Percentiles rank a stretch among this genome's conserved stretches.
Evolutionary conservation across 2,888 invertebrate species (phyloP).

Genomic region (Drosophila fungiperda): DNA sequence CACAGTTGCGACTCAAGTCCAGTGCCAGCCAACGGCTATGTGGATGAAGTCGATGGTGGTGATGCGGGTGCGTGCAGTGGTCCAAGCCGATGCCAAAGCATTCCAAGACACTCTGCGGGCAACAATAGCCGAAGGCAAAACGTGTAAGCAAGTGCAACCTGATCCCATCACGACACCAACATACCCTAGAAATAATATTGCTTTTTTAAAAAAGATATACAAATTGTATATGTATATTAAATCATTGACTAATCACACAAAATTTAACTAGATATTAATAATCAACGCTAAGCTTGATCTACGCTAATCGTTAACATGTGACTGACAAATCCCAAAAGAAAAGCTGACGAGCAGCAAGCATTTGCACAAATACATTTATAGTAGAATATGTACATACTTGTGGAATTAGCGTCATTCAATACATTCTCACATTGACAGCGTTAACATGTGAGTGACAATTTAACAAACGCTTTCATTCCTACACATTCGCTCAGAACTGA

Average conservation of each 20-base stretch:
- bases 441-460: constrained; percentile 42
- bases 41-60: constrained; percentile 1
- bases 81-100: constrained; percentile 20
- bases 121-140: constrained; percentile 13
- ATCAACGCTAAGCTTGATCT: not conserved
- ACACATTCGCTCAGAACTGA: constrained; percentile 3
- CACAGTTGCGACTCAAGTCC: constrained; percentile 20
- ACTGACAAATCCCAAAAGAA: constrained; percentile 27
- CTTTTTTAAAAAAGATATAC: no score
- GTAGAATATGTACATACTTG: constrained; percentile 4
- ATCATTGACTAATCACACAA: not conserved
- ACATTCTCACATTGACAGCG: constrained; percentile 23
- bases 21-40: constrained; percentile 3
- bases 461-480: constrained; percentile 11
- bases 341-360: not conserved
- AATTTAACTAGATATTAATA: not conserved
- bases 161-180: not conserved
- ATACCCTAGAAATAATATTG: constrained; percentile 30
- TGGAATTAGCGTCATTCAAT: constrained; percentile 15
- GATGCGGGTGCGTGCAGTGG: constrained; percentile 45
- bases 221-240: not conserved
- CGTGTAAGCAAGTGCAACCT: constrained; percentile 3
- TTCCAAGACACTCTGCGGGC: constrained; percentile 43
- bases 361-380: constrained; percentile 18
- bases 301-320: constrained; percentile 16